These are phyloP conservation scores for Steatocranus sp. DNA, from an alignment of 2,797 vertebrate species.

Conservation along the genomic window DNA sequence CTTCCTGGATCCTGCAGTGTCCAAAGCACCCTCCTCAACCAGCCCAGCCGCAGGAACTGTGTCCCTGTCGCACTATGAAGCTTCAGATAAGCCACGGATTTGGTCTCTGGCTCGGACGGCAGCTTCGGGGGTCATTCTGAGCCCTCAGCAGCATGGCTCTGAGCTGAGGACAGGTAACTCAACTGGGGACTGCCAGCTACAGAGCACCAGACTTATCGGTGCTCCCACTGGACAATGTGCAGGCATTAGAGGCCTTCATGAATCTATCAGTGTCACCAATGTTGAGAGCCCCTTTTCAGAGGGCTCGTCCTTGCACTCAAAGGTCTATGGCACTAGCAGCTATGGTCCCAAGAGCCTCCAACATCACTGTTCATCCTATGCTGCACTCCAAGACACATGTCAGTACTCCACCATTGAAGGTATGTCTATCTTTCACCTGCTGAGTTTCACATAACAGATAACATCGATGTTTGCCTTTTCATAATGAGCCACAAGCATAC, in stretches of 20 bases:
- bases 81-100: slow-evolving; percentile 86
- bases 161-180: slow-evolving; percentile 68
- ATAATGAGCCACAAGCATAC: neutral
- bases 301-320: slow-evolving; percentile 70
- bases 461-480: neutral
- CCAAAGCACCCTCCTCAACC: slow-evolving; percentile 51
- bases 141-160: slow-evolving; percentile 57
- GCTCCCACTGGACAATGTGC: slow-evolving; percentile 62
- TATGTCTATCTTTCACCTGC: slow-evolving; percentile 48
- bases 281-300: slow-evolving; percentile 74
- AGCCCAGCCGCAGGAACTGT: slow-evolving; percentile 35
- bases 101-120: slow-evolving; percentile 93
- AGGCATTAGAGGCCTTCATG: slow-evolving; percentile 64
- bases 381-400: slow-evolving; percentile 78
- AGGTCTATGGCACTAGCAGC: slow-evolving; percentile 76
- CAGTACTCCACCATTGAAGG: slow-evolving; percentile 85
- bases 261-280: slow-evolving; percentile 51
- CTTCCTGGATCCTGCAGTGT: slow-evolving; percentile 69
- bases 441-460: neutral
- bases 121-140: slow-evolving; percentile 72
- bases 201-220: slow-evolving; percentile 57
- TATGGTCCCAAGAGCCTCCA: slow-evolving; percentile 82
- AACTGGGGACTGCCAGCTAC: slow-evolving; percentile 72
- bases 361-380: slow-evolving; percentile 80
- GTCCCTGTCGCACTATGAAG: slow-evolving; percentile 75